Evolutionary conservation across 1,140 invertebrate genomes (phyloP), one percentile per base, ranked within the genome.

Genomic region (Drosophila repleta): DNA sequence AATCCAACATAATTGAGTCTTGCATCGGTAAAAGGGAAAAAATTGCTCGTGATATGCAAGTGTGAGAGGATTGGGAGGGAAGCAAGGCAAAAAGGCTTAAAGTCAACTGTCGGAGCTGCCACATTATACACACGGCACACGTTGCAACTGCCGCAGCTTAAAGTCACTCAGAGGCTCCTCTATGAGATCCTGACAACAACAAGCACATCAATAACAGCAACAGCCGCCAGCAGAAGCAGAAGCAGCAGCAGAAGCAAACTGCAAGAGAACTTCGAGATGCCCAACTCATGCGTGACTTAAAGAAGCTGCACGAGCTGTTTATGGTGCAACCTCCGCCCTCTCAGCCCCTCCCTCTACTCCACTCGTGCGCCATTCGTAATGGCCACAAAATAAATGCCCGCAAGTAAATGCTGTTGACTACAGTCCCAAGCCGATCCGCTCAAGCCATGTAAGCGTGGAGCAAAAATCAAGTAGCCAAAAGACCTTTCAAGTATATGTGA

Each of bases 1-100:
- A 85, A 87, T 87, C 78, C 62, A 81, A 78, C 74, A 85, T 85
- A 85, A 85, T 85, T 85, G 82, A 71, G 77, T 85, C 66, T 58
- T 58, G 69, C 5, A 18, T 35, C 2, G 11, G 32, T 35, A 13
- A 18, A 55, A 60, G 35, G 51, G 51, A 49, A 48, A 57, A 53
- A 32, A 7, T 15, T 24, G 73, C 56, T 37, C 43, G 55, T 61
- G 73, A 53, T 69, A 60, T 70, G 60, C 37, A 39, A 62, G 18
- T 45, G 39, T 48, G 48, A 15, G 39, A 43, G 39, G 15, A 17
- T 43, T 43, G 39, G 17, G 15, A 8, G 39, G 17, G 15, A 8
- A 10, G 15, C 15, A 29, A 24, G 39, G 45, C 45, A 49, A 71
- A 65, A 65, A 63, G 48, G 65, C 49, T 55, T 62, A 53, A 66